phyloP scores from a whole-genome alignment of 2,888 invertebrate genomes.

The Sabellastarte sp. region DNA sequence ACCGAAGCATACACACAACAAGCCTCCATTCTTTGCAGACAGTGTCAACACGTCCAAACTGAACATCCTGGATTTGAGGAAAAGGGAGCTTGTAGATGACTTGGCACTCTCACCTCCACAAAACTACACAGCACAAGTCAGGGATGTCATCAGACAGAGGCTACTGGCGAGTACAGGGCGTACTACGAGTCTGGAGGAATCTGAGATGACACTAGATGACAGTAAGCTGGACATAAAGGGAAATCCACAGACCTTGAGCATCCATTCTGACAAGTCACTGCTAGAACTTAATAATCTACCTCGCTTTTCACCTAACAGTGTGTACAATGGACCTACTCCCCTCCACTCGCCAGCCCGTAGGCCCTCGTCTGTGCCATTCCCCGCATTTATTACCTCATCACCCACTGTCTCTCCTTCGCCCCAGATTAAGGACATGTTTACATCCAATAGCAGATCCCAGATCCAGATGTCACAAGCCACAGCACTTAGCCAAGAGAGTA shows the following conservation, averaged over 20 bases:
- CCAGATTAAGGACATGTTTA: neutral
- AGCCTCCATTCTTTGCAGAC: neutral
- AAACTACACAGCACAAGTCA: conserved; percentile 30
- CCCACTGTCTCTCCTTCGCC: neutral
- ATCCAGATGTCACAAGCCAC: neutral
- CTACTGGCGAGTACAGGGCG: conserved; percentile 16
- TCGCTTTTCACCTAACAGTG: neutral
- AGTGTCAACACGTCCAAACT: neutral
- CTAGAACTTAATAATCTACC: no score
- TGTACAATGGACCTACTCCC: neutral
- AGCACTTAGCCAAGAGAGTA: neutral
- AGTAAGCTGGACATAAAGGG: neutral
- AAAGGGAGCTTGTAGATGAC: conserved; percentile 16
- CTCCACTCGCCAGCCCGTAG: neutral
- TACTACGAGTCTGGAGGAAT: neutral
- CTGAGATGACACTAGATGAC: neutral
- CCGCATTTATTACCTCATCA: neutral
- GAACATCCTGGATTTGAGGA: conserved; percentile 12
- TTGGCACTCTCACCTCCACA: conserved; percentile 29
- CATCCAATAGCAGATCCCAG: neutral
- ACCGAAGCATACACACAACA: neutral
- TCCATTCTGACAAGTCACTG: neutral
- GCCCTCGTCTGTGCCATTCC: neutral
- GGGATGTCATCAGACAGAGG: conserved; percentile 29
- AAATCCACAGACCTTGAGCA: neutral